These are phyloP conservation scores for Dorcus hopei DNA, from an alignment of 2,888 invertebrate species.

Conservation along the genomic window DNA sequence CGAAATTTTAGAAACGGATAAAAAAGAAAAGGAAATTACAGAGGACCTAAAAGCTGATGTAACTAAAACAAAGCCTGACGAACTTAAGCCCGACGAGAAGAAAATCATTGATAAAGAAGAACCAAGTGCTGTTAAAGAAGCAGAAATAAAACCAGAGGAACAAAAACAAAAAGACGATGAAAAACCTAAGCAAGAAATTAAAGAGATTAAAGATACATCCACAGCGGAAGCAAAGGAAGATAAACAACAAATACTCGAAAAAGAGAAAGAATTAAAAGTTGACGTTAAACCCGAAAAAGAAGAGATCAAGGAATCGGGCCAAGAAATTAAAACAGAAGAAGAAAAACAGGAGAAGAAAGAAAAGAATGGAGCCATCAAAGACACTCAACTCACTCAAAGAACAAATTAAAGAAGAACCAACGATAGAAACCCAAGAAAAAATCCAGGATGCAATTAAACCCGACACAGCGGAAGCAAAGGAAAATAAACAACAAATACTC, in stretches of 20 bases:
- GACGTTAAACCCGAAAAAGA: conserved; percentile 19
- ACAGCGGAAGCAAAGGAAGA: conserved; percentile 35
- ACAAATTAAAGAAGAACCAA: background rate
- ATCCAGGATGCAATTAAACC: background rate
- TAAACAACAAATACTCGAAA: conserved; percentile 32
- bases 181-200: no score
- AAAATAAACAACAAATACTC: no score
- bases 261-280: conserved; percentile 42
- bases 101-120: no score
- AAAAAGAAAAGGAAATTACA: background rate
- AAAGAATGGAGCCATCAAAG: background rate
- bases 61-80: background rate
- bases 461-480: no score
- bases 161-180: no score
- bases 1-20: background rate
- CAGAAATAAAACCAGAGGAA: no score
- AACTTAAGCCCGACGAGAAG: no score
- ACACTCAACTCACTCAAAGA: conserved; percentile 3
- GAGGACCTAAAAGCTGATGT: no score
- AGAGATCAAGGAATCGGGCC: conserved; percentile 21
- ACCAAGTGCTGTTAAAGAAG: no score
- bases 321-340: conserved; percentile 40
- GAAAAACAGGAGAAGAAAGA: background rate
- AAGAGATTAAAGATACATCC: conserved; percentile 27
- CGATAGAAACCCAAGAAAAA: background rate